These are phyloP conservation scores for Muschampia plurimacula DNA, from an alignment of 2,888 invertebrate species.

Conservation along the genomic window DNA sequence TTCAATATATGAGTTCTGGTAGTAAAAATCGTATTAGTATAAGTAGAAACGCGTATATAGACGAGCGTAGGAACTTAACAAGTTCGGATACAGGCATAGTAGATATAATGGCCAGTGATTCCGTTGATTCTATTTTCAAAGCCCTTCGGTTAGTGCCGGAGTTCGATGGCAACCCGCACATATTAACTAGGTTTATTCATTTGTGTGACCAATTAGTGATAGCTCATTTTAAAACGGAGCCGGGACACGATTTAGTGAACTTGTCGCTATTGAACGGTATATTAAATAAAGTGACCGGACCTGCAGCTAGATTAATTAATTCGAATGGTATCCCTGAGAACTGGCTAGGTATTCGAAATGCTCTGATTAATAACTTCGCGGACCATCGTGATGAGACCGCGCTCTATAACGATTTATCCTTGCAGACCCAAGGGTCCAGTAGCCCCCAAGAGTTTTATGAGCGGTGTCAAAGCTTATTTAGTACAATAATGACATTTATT, in stretches of 20 bases:
- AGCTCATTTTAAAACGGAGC: not conserved
- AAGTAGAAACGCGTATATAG: conserved; percentile 4
- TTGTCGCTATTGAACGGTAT: not conserved
- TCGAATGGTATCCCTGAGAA: conserved; percentile 3
- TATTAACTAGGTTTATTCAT: conserved; percentile 39
- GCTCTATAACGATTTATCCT: conserved; percentile 17
- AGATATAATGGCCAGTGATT: conserved; percentile 2
- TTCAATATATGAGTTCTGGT: not conserved
- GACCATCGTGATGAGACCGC: conserved; percentile 11
- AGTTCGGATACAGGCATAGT: not conserved
- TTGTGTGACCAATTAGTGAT: conserved; percentile 41
- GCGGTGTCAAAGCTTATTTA: conserved; percentile 44
- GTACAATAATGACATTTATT: conserved; percentile 42
- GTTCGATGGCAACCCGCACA: conserved; percentile 43
- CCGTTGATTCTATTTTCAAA: conserved; percentile 13
- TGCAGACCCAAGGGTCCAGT: conserved; percentile 41
- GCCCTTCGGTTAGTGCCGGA: conserved; percentile 37
- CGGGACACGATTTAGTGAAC: not conserved
- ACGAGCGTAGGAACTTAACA: conserved; percentile 1
- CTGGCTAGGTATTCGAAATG: conserved; percentile 4
- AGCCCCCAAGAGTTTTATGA: conserved; percentile 48
- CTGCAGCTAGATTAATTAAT: conserved; percentile 6
- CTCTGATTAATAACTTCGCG: conserved; percentile 9
- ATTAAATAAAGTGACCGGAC: conserved; percentile 13
- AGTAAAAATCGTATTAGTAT: not conserved